Conservation (phyloP, 2,113 vertebrate species). For the Triplophysa rosa region DNA sequence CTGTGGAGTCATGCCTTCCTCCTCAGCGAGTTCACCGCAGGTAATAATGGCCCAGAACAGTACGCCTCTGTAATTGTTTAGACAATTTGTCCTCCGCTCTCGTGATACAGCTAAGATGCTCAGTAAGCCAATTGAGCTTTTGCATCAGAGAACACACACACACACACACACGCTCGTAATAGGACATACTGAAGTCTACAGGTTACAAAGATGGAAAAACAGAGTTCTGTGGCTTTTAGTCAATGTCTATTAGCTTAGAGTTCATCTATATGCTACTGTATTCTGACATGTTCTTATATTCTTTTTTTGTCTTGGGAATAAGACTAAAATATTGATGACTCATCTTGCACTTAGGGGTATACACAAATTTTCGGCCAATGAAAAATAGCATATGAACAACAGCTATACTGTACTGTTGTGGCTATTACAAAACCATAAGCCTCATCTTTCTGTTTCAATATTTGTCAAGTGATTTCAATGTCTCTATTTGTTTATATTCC, state of each 20-base stretch:
- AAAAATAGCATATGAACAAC: no score
- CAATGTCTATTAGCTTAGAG: neutral
- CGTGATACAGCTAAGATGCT: slow-evolving; percentile 35
- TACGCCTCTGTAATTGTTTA: slow-evolving; percentile 38
- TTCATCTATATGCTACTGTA: neutral
- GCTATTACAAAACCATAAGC: no score
- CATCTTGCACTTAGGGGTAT: neutral
- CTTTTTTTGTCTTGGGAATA: no score
- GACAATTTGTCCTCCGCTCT: slow-evolving; percentile 32
- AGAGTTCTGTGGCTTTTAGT: neutral
- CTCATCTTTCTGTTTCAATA: no score
- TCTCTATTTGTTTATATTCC: no score
- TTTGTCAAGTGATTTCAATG: no score
- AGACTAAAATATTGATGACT: neutral
- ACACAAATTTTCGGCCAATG: neutral
- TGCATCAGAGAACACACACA: neutral
- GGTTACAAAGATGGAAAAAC: neutral
- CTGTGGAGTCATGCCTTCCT: slow-evolving; percentile 69
- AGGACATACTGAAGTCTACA: neutral
- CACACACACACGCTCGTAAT: neutral
- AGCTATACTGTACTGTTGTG: no score
- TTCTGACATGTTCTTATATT: no score
- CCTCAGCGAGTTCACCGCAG: slow-evolving; percentile 40
- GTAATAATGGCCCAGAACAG: slow-evolving; percentile 45
- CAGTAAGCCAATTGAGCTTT: slow-evolving; percentile 18